phyloP scores from a whole-genome alignment of 2,113 vertebrate genomes.

The Gallinago paraguaiae region DNA sequence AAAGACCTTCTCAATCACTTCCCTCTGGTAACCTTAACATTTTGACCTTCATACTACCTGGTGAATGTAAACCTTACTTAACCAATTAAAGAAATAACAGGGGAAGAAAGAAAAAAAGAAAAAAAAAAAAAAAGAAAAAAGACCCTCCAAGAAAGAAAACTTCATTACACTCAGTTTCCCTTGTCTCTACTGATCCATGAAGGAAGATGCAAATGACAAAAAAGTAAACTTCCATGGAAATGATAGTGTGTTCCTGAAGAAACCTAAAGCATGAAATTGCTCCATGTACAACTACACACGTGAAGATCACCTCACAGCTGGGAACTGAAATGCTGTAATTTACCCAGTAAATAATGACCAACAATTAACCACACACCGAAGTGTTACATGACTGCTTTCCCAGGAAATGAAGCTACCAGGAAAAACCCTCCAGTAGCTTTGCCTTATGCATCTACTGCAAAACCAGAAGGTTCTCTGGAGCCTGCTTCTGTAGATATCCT shows the following conservation, averaged over 20 bases:
- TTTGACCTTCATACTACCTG: slow-evolving; percentile 10
- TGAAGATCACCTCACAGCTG: background rate
- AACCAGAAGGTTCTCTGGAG: slow-evolving; percentile 22
- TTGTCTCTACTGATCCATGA: background rate
- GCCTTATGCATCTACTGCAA: background rate
- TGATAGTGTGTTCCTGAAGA: background rate
- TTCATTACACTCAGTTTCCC: background rate
- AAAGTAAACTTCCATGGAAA: background rate
- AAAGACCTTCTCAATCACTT: slow-evolving; percentile 9
- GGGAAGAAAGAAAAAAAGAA: fast-evolving
- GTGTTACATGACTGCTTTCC: background rate
- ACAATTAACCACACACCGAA: background rate
- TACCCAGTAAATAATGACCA: background rate
- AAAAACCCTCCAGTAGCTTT: background rate
- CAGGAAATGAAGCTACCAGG: background rate
- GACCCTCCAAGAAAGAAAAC: background rate
- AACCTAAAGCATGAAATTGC: background rate
- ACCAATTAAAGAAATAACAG: background rate
- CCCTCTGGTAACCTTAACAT: background rate
- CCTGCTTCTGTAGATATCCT: slow-evolving; percentile 1
- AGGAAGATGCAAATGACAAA: background rate
- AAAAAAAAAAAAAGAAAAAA: background rate
- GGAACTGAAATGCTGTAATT: background rate
- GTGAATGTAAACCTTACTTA: background rate
- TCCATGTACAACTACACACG: background rate